Evolutionary conservation across 2,113 vertebrate species (phyloP).

Genomic region (Gila orcuttii): DNA sequence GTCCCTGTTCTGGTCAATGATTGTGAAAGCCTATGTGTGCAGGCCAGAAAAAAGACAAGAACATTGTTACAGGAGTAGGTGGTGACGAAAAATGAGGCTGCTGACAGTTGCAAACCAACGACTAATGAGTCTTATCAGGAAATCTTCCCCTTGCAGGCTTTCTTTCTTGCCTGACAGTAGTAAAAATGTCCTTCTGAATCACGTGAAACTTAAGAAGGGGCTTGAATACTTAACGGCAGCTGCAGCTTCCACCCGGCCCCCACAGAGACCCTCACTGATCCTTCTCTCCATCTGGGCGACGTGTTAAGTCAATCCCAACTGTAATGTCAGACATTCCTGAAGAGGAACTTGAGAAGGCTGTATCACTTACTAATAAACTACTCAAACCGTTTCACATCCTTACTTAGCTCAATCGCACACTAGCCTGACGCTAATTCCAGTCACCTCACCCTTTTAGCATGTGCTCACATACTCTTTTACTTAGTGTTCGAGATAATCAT

Average conservation of each 20-base stretch:
- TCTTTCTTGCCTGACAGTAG: neutral
- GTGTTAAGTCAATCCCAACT: slow-evolving; percentile 58
- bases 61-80: neutral
- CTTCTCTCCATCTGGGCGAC: slow-evolving; percentile 55
- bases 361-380: slow-evolving; percentile 46
- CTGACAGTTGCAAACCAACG: neutral
- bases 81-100: neutral
- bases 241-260: slow-evolving; percentile 15
- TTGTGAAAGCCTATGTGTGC: slow-evolving; percentile 84
- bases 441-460: slow-evolving; percentile 43
- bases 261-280: slow-evolving; percentile 36
- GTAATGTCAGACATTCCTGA: slow-evolving; percentile 58
- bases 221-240: slow-evolving; percentile 50
- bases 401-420: slow-evolving; percentile 42
- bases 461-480: neutral
- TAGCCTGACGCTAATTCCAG: slow-evolving; percentile 44
- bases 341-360: slow-evolving; percentile 43
- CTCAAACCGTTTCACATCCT: slow-evolving; percentile 4
- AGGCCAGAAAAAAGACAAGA: neutral
- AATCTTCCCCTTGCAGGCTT: neutral
- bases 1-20: slow-evolving; percentile 92
- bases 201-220: slow-evolving; percentile 70
- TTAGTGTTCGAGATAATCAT: neutral
- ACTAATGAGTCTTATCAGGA: neutral
- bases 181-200: slow-evolving; percentile 12